A percentile compares a stretch with the other conserved stretches of the same genome.
Conservation (phyloP, 2,113 vertebrate genomes). For the Mastomys coucha region DNA sequence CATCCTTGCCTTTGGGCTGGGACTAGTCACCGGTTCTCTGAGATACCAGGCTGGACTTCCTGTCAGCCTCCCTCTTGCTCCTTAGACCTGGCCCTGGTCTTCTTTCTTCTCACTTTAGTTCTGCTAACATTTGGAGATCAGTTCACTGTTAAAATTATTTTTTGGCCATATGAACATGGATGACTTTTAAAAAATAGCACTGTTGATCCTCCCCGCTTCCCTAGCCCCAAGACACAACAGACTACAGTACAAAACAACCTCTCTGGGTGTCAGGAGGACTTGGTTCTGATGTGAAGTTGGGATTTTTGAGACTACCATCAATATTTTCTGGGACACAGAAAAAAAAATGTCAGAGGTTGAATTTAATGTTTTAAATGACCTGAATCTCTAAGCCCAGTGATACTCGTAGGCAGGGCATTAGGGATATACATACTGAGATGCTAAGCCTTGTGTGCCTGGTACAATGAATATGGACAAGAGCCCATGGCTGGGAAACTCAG, state of each 20-base stretch:
- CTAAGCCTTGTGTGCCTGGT: neutral
- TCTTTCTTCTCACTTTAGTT: neutral
- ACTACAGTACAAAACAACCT: neutral
- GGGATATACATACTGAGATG: neutral
- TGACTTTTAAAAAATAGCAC: neutral
- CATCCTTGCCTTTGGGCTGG: rapidly evolving
- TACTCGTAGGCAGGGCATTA: rapidly evolving
- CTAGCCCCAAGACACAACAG: neutral
- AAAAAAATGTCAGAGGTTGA: constrained; percentile 3
- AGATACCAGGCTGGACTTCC: neutral
- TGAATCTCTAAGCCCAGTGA: neutral
- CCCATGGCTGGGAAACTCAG: no score
- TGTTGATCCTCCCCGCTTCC: neutral
- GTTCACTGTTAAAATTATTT: neutral
- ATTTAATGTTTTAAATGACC: constrained; percentile 15
- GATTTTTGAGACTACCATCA: neutral
- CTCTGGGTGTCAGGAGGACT: neutral
- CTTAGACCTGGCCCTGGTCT: rapidly evolving
- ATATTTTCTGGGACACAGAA: neutral
- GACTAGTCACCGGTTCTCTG: neutral
- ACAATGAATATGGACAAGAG: neutral
- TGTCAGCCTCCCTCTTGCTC: neutral
- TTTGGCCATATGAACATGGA: neutral
- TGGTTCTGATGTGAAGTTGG: neutral
- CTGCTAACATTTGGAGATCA: neutral